These are phyloP conservation scores for Artibeus lituratus DNA, from an alignment of 2,797 vertebrate genomes.

Conservation along the genomic window DNA sequence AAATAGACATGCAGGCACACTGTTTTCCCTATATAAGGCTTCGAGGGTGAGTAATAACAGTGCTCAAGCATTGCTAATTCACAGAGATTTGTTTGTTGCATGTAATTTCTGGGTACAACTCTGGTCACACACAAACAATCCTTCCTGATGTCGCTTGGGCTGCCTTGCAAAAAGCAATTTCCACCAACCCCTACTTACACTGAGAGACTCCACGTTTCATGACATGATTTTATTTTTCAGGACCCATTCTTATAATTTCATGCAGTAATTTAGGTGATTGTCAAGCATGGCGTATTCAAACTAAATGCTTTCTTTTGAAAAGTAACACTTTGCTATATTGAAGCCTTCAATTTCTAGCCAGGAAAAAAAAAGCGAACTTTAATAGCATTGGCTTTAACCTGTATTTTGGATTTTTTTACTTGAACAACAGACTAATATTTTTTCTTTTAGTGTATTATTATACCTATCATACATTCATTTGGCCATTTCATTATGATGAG, in stretches of 20 bases:
- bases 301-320: slow-evolving; percentile 16
- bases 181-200: slow-evolving; percentile 41
- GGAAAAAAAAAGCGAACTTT: slow-evolving; percentile 51
- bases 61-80: slow-evolving; percentile 26
- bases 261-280: slow-evolving; percentile 71
- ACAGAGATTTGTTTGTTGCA: slow-evolving; percentile 44
- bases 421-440: neutral
- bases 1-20: neutral
- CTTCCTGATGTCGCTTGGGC: slow-evolving; percentile 35
- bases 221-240: slow-evolving; percentile 55
- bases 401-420: neutral
- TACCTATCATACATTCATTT: slow-evolving; percentile 23
- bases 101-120: slow-evolving; percentile 41
- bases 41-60: slow-evolving; percentile 21
- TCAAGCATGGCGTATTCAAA: slow-evolving; percentile 1
- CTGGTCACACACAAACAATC: slow-evolving; percentile 58
- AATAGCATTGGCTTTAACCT: neutral
- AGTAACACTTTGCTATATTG: neutral
- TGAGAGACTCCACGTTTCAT: slow-evolving; percentile 19
- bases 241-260: slow-evolving; percentile 66
- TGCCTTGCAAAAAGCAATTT: slow-evolving; percentile 67
- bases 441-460: neutral
- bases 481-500: slow-evolving; percentile 36
- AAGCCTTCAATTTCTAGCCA: slow-evolving; percentile 19
- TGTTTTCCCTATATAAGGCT: neutral